A percentile compares a stretch with the other conserved stretches of the same genome.
Conservation (phyloP, 2,113 vertebrate species). For the Cyphomyrus discorhynchus region DNA sequence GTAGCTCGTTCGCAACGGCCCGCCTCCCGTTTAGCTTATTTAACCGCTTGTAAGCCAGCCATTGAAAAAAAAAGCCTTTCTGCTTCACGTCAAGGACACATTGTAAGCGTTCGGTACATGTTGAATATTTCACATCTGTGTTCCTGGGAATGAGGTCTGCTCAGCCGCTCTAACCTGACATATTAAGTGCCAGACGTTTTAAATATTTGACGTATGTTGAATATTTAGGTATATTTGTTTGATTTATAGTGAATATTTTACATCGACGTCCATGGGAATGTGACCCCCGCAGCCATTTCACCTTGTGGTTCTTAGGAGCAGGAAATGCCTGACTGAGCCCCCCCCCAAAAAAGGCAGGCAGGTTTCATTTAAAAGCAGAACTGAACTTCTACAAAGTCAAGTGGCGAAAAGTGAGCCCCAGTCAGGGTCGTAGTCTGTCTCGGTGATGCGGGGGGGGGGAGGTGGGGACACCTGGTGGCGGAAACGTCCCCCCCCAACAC, state of each 20-base stretch:
- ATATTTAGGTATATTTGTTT: not conserved
- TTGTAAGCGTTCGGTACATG: not conserved
- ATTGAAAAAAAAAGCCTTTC: not conserved
- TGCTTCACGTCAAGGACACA: not conserved
- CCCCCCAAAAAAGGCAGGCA: not conserved
- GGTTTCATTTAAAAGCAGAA: not conserved
- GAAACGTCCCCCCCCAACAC: not conserved
- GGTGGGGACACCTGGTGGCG: not conserved
- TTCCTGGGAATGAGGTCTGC: not conserved
- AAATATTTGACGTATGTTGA: not conserved
- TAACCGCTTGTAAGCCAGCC: not conserved
- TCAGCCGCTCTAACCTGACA: not conserved
- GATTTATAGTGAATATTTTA: not conserved
- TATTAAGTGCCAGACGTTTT: not conserved
- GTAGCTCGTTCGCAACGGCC: not conserved
- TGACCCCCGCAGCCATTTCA: not conserved
- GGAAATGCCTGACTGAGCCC: not conserved
- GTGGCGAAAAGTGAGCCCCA: not conserved
- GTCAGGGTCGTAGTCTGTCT: conserved; percentile 12
- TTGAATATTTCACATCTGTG: conserved; percentile 1
- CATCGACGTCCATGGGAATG: not conserved
- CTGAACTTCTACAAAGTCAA: conserved; percentile 1
- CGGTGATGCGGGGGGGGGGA: not conserved
- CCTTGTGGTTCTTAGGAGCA: not conserved
- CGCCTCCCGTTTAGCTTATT: not conserved